A percentile compares a stretch with the other conserved stretches of the same genome.
These are phyloP conservation scores for Sinocyclocheilus maitianheensis DNA, from an alignment of 2,113 vertebrate species.

Conservation along the genomic window DNA sequence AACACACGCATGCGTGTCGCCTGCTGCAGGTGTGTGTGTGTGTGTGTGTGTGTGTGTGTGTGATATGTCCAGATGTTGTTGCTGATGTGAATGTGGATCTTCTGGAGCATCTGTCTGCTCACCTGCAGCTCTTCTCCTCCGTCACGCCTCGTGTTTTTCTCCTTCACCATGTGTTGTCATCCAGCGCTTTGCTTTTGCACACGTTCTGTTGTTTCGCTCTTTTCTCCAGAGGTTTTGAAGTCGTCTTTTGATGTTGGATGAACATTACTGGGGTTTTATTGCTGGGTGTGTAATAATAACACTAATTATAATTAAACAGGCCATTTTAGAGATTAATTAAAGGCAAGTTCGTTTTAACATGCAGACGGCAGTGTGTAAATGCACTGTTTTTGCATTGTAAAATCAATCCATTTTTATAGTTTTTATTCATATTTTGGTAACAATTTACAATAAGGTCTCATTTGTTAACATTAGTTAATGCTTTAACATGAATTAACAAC, in stretches of 20 bases:
- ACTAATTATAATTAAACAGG: not conserved
- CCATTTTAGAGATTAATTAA: not conserved
- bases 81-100: conserved; percentile 54
- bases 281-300: not conserved
- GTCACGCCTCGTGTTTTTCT: not conserved
- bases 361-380: not conserved
- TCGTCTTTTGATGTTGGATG: not conserved
- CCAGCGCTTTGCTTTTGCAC: not conserved
- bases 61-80: conserved; percentile 72
- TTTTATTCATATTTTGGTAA: not conserved
- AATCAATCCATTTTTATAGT: not conserved
- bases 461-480: no score
- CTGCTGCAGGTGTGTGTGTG: not conserved
- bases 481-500: no score
- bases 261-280: not conserved
- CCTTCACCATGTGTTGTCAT: not conserved
- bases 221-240: not conserved
- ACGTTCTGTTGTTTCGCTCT: not conserved
- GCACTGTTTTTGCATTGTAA: not conserved
- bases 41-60: not conserved
- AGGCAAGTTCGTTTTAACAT: not conserved
- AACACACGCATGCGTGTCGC: not conserved
- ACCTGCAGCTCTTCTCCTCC: conserved; percentile 57
- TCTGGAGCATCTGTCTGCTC: conserved; percentile 72
- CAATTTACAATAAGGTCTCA: no score